phyloP scores from a whole-genome alignment of 2,888 invertebrate genomes.

The Ametastegia equiseti region DNA sequence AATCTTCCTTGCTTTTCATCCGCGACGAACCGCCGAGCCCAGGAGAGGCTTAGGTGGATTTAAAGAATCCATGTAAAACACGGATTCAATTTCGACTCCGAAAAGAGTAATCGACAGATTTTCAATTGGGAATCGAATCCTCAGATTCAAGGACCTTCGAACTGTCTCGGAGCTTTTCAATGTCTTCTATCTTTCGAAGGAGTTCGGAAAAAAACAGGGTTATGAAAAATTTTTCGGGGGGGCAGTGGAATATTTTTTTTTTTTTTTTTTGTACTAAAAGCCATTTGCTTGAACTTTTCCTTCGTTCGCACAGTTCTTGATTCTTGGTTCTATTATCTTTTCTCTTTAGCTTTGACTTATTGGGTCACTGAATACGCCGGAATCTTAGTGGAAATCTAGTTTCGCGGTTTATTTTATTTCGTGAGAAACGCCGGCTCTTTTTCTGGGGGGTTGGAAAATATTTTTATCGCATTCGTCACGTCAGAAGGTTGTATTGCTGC shows the following conservation, averaged over 20 bases:
- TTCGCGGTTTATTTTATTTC: slow-evolving; percentile 18
- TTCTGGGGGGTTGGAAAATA: neutral
- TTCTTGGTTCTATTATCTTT: no score
- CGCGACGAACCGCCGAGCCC: neutral
- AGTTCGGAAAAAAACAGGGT: no score
- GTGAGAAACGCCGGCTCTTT: neutral
- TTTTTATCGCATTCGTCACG: slow-evolving; percentile 30
- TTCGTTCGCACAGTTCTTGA: no score
- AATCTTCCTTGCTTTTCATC: slow-evolving; percentile 27
- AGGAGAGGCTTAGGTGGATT: slow-evolving; percentile 23
- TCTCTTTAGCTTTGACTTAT: neutral
- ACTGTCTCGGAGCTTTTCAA: neutral
- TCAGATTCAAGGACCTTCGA: slow-evolving; percentile 6
- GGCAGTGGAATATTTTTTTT: neutral
- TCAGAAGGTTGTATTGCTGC: neutral
- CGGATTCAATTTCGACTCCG: slow-evolving; percentile 30
- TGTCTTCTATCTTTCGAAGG: neutral
- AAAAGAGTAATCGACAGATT: slow-evolving; percentile 25
- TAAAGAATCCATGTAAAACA: slow-evolving; percentile 33
- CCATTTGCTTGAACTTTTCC: no score
- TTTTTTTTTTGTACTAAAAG: neutral
- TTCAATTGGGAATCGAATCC: neutral
- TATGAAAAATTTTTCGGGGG: no score
- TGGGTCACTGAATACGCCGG: neutral
- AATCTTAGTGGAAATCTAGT: slow-evolving; percentile 5